Base-by-base conservation (phyloP, 2,797 vertebrate species). In the Enteromius unitaeniatus region DNA sequence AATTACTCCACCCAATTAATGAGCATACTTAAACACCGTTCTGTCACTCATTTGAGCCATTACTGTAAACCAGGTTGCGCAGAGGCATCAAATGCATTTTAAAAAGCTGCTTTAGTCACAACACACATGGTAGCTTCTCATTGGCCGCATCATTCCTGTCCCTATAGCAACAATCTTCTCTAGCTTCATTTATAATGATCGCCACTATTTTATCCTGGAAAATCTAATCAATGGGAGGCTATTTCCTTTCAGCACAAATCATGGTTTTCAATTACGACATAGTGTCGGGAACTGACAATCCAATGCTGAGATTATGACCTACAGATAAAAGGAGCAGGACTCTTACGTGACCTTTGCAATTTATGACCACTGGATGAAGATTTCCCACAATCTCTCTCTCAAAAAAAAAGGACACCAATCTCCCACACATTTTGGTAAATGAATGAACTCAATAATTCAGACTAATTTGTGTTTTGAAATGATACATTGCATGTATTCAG, bases 161-260 rank as follows among this genome's bases (percentile, higher is more conserved):
- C 73, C 81, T 77, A 83, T 83, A 78, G 81, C 64, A 69, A 83
- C 64, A 64, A 58, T 70, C 21, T 78, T 70, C 75, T 78, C 76
- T 49, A n/a, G 82, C 75, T 78, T 83, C 51, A 69, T 83, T 69
- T 83, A 60, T 69, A 69, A 83, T 34, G 74, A 83, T 69, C 8
- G 23, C 73, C 34, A 76, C 51, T 78, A 60, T 83, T 83, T 77
- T 83, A 68, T 64, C 62, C 49, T 23, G 42, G 37, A 77, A 83
- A 77, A 60, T 69, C 42, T 6, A 83, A 83, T 78, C 74, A 83
- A 49, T 37, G 73, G 62, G 81, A 69, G 51, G 64, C 67, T n/a
- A 68, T 60, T 77, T 77, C 73, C 64, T 69, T 79, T 68, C 64
- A 34, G 37, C 26, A 45, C 49, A 77, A 76, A 75, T 42, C 37